Evolutionary conservation across 1,140 invertebrate species (phyloP), one percentile per base, ranked within the genome.

Genomic region (Tribolium madens): DNA sequence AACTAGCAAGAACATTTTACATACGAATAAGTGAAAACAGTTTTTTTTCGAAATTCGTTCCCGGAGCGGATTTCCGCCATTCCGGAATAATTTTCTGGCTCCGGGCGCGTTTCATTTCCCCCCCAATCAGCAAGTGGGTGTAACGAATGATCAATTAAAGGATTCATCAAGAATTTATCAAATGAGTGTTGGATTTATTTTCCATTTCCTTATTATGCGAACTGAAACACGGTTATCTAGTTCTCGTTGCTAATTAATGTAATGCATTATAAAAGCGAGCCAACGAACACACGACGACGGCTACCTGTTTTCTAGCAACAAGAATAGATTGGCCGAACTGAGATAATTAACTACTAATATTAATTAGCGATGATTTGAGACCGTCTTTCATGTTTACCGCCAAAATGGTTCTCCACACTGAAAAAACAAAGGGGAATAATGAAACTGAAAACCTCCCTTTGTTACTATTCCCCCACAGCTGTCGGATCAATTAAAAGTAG

Each of bases 111-210:
- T n/a, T n/a, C n/a, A n/a, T 21, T 57, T 18, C 52, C 15, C 18
- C 10, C 21, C 52, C 52, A 21, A 57, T 26, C 21, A 4, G 6
- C 21, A 5, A 26, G 21, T 26, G 21, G 21, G 52, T 57, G 15
- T 0, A n/a, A 9, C 21, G 14, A 57, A 57, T 21, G 21, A 57
- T 18, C 52, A 57, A 57, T 57, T 57, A 57, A 57, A 21, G 17
- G 52, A 57, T 57, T 57, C 52, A 57, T 57, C 52, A 57, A 57
- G 48, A 9, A 57, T 57, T 57, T 57, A 57, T 57, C 52, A 21
- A n/a, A 4, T 2, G 17, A 21, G 17, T 17, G 52, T 26, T 21
- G 52, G 52, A 57, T 57, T 57, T 57, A 57, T 57, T 57, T 57
- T 57, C 52, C 52, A 57, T 57, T 57, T 57, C 52, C 52, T 57